Evolutionary conservation across 2,113 vertebrate genomes (phyloP), one percentile per base, ranked within the genome.

Genomic region (Caranx melampygus): DNA sequence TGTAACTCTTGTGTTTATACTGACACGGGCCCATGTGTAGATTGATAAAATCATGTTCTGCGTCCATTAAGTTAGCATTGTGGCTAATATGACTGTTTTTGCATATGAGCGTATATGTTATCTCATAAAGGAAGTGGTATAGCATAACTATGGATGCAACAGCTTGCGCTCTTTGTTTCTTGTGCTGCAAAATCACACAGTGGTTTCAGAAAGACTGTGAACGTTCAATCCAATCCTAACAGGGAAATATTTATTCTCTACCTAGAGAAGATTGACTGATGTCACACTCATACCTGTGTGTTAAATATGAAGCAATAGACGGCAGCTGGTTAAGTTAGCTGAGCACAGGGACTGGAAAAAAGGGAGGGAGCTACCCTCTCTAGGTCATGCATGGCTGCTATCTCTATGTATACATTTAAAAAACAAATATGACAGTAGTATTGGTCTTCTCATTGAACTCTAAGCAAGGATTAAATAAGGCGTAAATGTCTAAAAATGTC

Each of bases 101-200:
- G n/a, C 16, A 60, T 69, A 21, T 49, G 21, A 71, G 6, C 31
- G 15, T 66, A 66, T 52, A n/a, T 52, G 6, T 75, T 18, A 70
- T 47, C 16, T 11, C 11, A 51, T 61, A 40, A 16, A 59, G 15
- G 67, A 72, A 55, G 42, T 16, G 7, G n/a, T 16, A 21, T 12
- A 31, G 9, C 11, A 26, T 6, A 58, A 18, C 5, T 20, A n/a
- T 42, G 12, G 42, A 54, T 10, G 11, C 6, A 73, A n/a, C 8
- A 62, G 6, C n/a, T 12, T 65, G 8, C 20, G 12, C 31, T 49
- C 15, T 10, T 3, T 21, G 35, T 52, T 45, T 62, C 18, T 70
- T 42, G 5, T 37, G 52, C 12, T 2, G 44, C 31, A 67, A 15
- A 15, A 3, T 21, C 55, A 52, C 13, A 6, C 6, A n/a, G 37